Evolutionary conservation across 2,797 vertebrate species (phyloP).

Genomic region (Eleutherodactylus coqui): DNA sequence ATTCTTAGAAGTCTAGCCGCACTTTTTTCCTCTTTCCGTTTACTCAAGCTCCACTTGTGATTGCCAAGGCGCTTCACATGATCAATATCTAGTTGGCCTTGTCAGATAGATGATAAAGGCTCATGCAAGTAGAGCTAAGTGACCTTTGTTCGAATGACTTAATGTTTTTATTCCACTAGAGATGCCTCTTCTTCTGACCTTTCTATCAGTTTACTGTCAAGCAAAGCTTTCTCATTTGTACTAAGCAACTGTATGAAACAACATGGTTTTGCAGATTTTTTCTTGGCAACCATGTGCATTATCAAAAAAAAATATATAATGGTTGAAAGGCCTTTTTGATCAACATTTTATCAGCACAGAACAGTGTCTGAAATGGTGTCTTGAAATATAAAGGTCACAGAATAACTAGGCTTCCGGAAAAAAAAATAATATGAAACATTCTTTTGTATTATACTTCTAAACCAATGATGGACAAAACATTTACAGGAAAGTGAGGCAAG

Average conservation of each 20-base stretch:
- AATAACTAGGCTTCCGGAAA: not conserved
- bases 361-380: not conserved
- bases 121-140: constrained; percentile 79
- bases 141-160: constrained; percentile 80
- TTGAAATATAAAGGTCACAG: constrained; percentile 27
- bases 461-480: not conserved
- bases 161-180: constrained; percentile 79
- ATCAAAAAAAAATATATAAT: not conserved
- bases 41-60: constrained; percentile 60
- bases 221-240: constrained; percentile 51
- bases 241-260: constrained; percentile 41
- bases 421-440: not conserved
- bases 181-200: constrained; percentile 71
- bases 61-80: constrained; percentile 67
- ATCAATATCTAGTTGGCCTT: constrained; percentile 83
- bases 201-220: constrained; percentile 65
- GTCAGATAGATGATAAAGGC: constrained; percentile 79
- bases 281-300: not conserved
- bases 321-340: constrained; percentile 11
- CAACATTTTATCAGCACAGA: constrained; percentile 6
- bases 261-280: constrained; percentile 36
- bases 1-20: constrained; percentile 50
- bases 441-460: not conserved
- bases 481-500: not conserved
- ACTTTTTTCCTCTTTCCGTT: constrained; percentile 25